phyloP scores from a whole-genome alignment of 1,140 invertebrate genomes.

The Stegodyphus mimosarum region DNA sequence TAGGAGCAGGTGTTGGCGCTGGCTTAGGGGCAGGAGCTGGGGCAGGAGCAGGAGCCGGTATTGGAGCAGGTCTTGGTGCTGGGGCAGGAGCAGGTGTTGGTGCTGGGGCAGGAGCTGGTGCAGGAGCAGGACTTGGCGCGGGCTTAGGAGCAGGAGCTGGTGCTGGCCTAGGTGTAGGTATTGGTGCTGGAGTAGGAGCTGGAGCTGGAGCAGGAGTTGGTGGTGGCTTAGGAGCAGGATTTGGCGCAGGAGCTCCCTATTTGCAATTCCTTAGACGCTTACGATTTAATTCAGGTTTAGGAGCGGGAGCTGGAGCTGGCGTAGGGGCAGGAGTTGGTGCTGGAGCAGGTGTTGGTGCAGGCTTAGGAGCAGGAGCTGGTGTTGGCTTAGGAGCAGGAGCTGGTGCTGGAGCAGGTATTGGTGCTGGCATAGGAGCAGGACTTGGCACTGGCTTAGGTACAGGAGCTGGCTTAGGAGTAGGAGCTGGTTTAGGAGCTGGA shows the following conservation, averaged over 20 bases:
- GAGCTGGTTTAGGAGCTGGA: not conserved
- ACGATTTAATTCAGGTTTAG: too few relatives aligned
- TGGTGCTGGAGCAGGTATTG: too few relatives aligned
- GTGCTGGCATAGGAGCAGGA: too few relatives aligned
- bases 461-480: too few relatives aligned
- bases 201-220: not conserved
- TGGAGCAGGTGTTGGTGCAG: not conserved
- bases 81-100: not conserved
- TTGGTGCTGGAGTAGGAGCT: not conserved
- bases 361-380: not conserved
- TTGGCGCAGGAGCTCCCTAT: not conserved
- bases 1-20: not conserved
- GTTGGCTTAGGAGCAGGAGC: not conserved
- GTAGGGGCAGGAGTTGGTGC: not conserved
- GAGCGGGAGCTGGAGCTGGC: not conserved
- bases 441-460: not conserved
- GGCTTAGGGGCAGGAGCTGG: not conserved
- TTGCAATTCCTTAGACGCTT: too few relatives aligned
- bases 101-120: constrained; percentile 3
- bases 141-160: constrained; percentile 1
- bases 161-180: not conserved
- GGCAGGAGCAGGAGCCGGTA: not conserved
- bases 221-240: not conserved
- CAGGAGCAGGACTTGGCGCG: constrained; percentile 3
- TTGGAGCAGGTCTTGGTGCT: constrained; percentile 9